Evolutionary conservation across 2,113 vertebrate species (phyloP), one percentile per base, ranked within the genome.

Genomic region (Phainopepla nitens): DNA sequence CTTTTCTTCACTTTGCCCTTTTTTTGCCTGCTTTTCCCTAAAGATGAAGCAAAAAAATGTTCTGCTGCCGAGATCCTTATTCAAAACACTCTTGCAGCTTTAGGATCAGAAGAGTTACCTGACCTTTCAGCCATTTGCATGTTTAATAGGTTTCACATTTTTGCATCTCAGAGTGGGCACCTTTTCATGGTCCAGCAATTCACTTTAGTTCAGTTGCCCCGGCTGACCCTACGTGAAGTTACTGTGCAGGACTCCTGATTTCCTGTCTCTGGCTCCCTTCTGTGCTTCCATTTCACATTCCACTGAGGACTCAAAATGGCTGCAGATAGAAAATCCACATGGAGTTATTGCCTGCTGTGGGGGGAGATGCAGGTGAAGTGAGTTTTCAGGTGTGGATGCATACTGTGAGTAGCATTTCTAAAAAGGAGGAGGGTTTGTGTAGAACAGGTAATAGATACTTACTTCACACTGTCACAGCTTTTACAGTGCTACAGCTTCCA

Each of bases 301-400:
- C 35, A 84, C 35, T 51, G 54, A 58, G 75, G 58, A 44, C 47
- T 94, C 84, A 96, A 96, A 96, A 97, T 97, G 94, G 95, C 96
- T 95, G 87, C 95, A 94, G 73, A 50, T 28, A 51, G 76, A 54
- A 79, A 83, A 89, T 70, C 86, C 89, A 61, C 17, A 19, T 2
- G 6, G 51, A 41, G 24, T 54, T 56, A 28, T 2, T 91, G 69
- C 20, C 69, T 93, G 62, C 79, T 82, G 54, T 54, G 70, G 71
- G 35, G 77, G 18, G 54, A 85, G 20, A 89, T 79, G 53, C 36
- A 57, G 45, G 39, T 60, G 65, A 53, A 66, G 39, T 45, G 79
- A 51, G 14, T 60, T 73, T 68, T 62, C 69, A 82, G 61, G 24
- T 84, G 45, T 61, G 57, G 47, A 33, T 86, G 64, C 42, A 57